A percentile compares a stretch with the other conserved stretches of the same genome.
These are phyloP conservation scores for Molossus alvarezi DNA, from an alignment of 2,797 vertebrate species.

Conservation along the genomic window DNA sequence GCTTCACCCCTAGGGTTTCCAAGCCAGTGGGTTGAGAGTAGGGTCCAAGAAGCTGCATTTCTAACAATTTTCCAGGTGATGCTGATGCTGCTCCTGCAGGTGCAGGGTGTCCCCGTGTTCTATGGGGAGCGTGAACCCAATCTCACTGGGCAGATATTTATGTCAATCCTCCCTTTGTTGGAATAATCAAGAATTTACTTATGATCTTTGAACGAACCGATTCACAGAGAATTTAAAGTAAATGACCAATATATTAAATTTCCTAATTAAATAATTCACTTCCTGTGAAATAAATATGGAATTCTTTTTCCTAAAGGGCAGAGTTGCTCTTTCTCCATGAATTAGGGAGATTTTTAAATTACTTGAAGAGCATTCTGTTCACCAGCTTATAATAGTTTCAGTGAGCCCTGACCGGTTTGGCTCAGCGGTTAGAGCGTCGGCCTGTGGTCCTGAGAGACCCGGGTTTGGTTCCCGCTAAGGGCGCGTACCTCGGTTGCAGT, in stretches of 20 bases:
- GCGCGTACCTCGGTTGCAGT: too few species aligned
- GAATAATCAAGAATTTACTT: slow-evolving; percentile 43
- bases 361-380: slow-evolving; percentile 17
- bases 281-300: slow-evolving; percentile 47
- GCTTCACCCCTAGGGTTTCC: background rate
- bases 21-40: background rate
- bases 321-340: slow-evolving; percentile 31
- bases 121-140: background rate
- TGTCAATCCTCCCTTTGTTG: slow-evolving; percentile 12
- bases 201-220: slow-evolving; percentile 8
- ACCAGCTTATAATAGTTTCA: background rate
- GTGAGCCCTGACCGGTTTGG: background rate
- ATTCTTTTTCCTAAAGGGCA: slow-evolving; percentile 61
- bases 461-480: too few species aligned
- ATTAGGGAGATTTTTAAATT: slow-evolving; percentile 64
- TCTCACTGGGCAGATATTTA: slow-evolving; percentile 34
- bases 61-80: background rate
- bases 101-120: background rate
- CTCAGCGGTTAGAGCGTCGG: too few species aligned
- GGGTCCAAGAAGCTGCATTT: background rate
- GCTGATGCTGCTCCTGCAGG: background rate
- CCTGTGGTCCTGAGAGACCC: too few species aligned
- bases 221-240: slow-evolving; percentile 38
- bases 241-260: slow-evolving; percentile 65
- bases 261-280: slow-evolving; percentile 60